A percentile compares a stretch with the other conserved stretches of the same genome.
phyloP scores from a whole-genome alignment of 2,888 invertebrate species.

The Selenia dentaria region DNA sequence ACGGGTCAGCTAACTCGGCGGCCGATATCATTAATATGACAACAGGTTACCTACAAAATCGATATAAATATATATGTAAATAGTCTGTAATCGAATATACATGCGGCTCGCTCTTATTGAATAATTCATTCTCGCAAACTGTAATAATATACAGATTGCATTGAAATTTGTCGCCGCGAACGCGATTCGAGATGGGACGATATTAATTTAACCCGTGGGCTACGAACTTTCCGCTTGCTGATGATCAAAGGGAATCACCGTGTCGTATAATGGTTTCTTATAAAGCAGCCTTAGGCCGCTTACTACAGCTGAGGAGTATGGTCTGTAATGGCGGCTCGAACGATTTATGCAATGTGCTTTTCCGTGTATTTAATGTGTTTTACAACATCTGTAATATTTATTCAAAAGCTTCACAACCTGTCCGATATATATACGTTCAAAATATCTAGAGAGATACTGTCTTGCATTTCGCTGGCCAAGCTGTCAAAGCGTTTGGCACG shows the following conservation, averaged over 20 bases:
- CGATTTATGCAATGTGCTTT: too few species aligned
- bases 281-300: too few species aligned
- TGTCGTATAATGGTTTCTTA: too few species aligned
- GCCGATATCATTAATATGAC: slow-evolving; percentile 8
- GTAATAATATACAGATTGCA: slow-evolving; percentile 66
- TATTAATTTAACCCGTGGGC: slow-evolving; percentile 1
- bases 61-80: slow-evolving; percentile 27
- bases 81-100: slow-evolving; percentile 62
- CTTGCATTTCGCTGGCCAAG: too few species aligned
- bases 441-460: too few species aligned
- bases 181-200: slow-evolving; percentile 4
- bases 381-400: too few species aligned
- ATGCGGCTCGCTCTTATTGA: slow-evolving; percentile 60
- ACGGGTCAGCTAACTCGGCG: neutral
- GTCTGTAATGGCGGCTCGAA: too few species aligned
- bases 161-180: slow-evolving; percentile 62
- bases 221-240: slow-evolving; percentile 21
- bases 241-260: neutral
- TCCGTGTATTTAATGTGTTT: too few species aligned
- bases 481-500: too few species aligned
- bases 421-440: too few species aligned
- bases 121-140: slow-evolving; percentile 77
- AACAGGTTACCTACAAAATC: slow-evolving; percentile 38
- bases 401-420: too few species aligned
- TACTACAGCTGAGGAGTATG: too few species aligned